phyloP scores from a whole-genome alignment of 2,113 vertebrate species.

The Tyto alba region DNA sequence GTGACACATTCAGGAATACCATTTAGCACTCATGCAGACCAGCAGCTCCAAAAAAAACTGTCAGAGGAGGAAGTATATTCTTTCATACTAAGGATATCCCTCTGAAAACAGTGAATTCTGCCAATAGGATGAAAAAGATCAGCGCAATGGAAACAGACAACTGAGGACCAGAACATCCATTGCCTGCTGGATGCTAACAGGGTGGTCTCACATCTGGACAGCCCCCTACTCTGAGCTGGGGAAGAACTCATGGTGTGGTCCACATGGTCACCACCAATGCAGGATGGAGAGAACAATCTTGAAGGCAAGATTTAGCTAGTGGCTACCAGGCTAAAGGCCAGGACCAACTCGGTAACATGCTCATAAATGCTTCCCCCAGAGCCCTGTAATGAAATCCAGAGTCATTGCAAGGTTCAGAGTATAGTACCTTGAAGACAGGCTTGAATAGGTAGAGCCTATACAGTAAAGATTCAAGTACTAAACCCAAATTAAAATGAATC shows the following conservation, averaged over 20 bases:
- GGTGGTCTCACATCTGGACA: conserved; percentile 1
- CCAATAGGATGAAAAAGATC: background rate
- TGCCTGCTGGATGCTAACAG: background rate
- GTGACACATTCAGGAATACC: background rate
- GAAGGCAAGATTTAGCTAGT: background rate
- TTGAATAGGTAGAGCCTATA: background rate
- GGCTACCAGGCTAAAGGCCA: background rate
- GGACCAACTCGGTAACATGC: background rate
- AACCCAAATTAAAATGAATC: background rate
- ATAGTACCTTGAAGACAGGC: background rate
- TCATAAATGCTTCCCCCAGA: background rate
- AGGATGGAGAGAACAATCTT: background rate
- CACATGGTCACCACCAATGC: background rate
- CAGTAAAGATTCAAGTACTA: background rate
- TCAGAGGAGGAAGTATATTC: background rate
- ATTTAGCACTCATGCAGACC: background rate
- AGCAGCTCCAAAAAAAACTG: background rate
- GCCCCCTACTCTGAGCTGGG: background rate
- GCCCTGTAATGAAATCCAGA: background rate
- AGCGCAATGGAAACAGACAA: background rate
- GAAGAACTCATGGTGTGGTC: background rate
- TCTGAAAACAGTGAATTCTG: background rate
- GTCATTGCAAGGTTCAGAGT: background rate
- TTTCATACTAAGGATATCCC: background rate
- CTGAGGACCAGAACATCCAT: background rate